These are phyloP conservation scores for Galerucella calmariensis DNA, from an alignment of 2,888 invertebrate species.

Conservation along the genomic window DNA sequence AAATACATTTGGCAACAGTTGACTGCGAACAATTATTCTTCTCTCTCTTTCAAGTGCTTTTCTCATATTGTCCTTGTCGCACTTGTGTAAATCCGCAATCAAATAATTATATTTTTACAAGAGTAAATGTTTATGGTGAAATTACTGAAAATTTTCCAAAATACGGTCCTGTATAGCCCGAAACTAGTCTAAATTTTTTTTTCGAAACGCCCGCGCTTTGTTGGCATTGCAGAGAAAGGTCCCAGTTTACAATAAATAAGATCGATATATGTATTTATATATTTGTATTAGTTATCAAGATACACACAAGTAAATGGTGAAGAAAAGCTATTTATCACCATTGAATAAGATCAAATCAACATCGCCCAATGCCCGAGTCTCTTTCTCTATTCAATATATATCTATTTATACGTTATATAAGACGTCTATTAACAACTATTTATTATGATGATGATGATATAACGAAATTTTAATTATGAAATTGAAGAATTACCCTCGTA, in stretches of 20 bases:
- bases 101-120: no score
- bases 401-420: background rate
- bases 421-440: background rate
- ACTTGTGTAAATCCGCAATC: no score
- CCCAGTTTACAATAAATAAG: constrained; percentile 8
- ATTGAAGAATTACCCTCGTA: no score
- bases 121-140: no score
- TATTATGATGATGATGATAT: background rate
- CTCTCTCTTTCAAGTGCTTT: no score
- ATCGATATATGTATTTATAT: constrained; percentile 9
- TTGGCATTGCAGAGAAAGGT: constrained; percentile 11
- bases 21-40: no score
- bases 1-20: no score
- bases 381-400: background rate
- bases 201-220: constrained; percentile 10
- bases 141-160: background rate
- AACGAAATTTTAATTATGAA: background rate
- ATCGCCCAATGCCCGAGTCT: constrained; percentile 1
- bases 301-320: constrained; percentile 3
- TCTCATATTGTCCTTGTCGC: no score
- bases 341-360: constrained; percentile 11
- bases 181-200: constrained; percentile 40
- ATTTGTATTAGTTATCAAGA: constrained; percentile 4
- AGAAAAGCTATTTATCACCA: constrained; percentile 10
- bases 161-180: constrained; percentile 31